phyloP scores from a whole-genome alignment of 2,113 vertebrate genomes.

The Gymnobelideus leadbeateri region DNA sequence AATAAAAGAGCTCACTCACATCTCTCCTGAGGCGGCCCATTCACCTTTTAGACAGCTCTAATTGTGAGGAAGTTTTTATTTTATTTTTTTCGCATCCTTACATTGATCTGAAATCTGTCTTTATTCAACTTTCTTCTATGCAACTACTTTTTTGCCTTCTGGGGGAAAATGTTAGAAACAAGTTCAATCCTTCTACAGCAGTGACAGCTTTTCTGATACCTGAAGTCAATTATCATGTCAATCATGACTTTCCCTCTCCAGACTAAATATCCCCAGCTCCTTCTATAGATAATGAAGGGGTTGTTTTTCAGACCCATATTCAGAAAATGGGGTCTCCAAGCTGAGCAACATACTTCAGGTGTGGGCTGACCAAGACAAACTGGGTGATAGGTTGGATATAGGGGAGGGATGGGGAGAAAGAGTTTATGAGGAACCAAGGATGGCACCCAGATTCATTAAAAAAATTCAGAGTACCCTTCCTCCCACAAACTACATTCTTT shows the following conservation, averaged over 20 bases:
- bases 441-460: background rate
- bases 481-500: background rate
- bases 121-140: background rate
- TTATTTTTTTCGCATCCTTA: background rate
- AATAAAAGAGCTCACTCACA: background rate
- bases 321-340: background rate
- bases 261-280: background rate
- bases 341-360: background rate
- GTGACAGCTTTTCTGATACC: background rate
- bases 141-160: background rate
- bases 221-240: background rate
- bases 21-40: background rate
- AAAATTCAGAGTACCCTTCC: background rate
- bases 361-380: background rate
- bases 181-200: background rate
- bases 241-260: constrained; percentile 11
- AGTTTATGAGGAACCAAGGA: background rate
- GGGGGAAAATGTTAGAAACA: background rate
- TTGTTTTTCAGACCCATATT: background rate
- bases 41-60: background rate
- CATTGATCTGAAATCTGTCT: background rate
- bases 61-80: background rate
- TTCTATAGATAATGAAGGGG: background rate
- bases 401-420: background rate
- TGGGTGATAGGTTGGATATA: background rate